A percentile compares a stretch with the other conserved stretches of the same genome.
phyloP scores from a whole-genome alignment of 1,140 invertebrate genomes.

The Trinorchestia longiramus region DNA sequence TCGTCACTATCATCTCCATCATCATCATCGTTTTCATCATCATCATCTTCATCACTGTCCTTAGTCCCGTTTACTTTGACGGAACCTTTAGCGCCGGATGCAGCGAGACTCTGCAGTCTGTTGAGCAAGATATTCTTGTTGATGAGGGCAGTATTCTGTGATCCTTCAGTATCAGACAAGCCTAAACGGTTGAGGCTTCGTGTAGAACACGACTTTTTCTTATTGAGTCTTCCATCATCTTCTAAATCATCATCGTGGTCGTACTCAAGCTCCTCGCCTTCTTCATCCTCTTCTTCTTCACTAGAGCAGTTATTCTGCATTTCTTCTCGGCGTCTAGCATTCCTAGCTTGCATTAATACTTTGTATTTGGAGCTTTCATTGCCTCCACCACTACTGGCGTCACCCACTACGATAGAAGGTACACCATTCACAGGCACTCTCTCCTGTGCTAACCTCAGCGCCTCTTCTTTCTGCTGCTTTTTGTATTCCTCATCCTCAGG shows the following conservation, averaged over 20 bases:
- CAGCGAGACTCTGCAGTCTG: constrained; percentile 21
- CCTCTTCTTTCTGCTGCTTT: constrained; percentile 39
- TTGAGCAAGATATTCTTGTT: constrained; percentile 23
- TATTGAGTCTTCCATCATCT: constrained; percentile 59
- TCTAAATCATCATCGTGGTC: constrained; percentile 61
- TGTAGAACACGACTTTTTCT: constrained; percentile 57
- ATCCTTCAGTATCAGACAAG: background rate
- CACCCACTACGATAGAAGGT: constrained; percentile 11
- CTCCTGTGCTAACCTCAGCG: background rate
- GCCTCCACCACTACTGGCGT: background rate
- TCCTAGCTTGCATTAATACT: constrained; percentile 63
- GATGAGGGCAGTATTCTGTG: constrained; percentile 2
- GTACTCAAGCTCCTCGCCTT: constrained; percentile 61
- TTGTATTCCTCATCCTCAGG: constrained; percentile 60
- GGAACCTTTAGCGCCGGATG: constrained; percentile 1
- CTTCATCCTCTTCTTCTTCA: constrained; percentile 59
- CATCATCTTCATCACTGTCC: constrained; percentile 57
- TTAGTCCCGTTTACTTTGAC: constrained; percentile 40
- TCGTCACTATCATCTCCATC: constrained; percentile 66
- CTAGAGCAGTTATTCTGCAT: constrained; percentile 57
- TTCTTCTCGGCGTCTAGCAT: constrained; percentile 49
- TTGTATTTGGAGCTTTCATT: constrained; percentile 64
- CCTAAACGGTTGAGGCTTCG: background rate
- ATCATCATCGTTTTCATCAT: constrained; percentile 58
- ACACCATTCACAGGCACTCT: constrained; percentile 32